phyloP scores from a whole-genome alignment of 1,140 invertebrate species.

The Ceratoteleas bidentatus region DNA sequence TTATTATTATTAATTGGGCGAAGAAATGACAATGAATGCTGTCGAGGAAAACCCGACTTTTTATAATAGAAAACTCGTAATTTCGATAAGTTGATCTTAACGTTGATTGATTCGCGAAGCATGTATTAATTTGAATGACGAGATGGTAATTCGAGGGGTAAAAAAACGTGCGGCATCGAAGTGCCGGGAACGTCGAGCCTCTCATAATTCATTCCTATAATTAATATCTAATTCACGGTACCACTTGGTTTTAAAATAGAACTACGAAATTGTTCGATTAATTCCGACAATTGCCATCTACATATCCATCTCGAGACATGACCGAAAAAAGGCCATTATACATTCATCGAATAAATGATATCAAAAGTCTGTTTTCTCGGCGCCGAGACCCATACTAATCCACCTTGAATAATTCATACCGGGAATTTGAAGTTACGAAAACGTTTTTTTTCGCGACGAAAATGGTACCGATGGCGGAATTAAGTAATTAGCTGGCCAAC shows the following conservation, averaged over 20 bases:
- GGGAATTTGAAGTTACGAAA: conserved; percentile 29
- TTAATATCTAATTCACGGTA: conserved; percentile 21
- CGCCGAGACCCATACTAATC: neutral
- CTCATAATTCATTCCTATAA: conserved; percentile 17
- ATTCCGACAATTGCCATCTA: conserved; percentile 32
- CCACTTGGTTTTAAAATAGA: conserved; percentile 13
- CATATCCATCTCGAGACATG: conserved; percentile 3
- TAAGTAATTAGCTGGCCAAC: neutral
- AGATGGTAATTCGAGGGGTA: neutral
- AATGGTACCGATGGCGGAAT: conserved; percentile 15
- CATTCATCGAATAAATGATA: conserved; percentile 41
- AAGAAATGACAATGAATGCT: no score
- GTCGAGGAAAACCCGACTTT: no score
- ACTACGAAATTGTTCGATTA: conserved; percentile 32
- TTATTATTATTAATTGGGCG: no score
- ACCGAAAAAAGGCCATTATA: conserved; percentile 31
- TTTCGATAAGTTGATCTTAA: neutral
- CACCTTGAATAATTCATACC: conserved; percentile 31
- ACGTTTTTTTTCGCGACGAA: conserved; percentile 10
- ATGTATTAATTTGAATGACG: neutral
- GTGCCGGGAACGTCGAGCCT: neutral
- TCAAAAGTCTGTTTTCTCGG: conserved; percentile 19
- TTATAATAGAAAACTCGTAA: neutral
- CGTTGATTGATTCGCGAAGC: neutral
- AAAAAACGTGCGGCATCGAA: conserved; percentile 11